Base-by-base conservation (phyloP, 1,140 invertebrate species). In the Aphaenogaster ashmeadi region DNA sequence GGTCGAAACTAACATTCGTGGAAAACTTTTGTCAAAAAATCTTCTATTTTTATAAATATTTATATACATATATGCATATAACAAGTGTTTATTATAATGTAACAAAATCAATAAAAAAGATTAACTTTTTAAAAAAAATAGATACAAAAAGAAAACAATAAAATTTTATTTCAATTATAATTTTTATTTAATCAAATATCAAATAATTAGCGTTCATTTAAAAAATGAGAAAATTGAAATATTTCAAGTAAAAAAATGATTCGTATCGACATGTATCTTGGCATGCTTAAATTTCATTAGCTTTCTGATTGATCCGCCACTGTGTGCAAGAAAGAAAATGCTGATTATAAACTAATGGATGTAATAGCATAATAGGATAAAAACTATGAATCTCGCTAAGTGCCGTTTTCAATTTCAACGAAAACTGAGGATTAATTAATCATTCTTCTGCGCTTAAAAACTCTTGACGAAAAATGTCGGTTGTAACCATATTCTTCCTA, bases 241-340 rank as follows among this genome's bases (percentile, higher is more conserved):
- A 54, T 72, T 38, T 54, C 0, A 75, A 1, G 6, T 41, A 15
- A 15, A 56, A 56, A 27, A 75, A 38, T 21, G 13, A 18, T n/a
- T 38, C 2, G 1, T 66, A 58, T 38, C 7, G 41, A 44, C 11
- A 6, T 15, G 38, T 2, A 8, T 71, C 21, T 58, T 44, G 8
- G 3, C 15, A 33, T 78, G 15, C 0, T 36, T 54, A n/a, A 66
- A 11, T 33, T 77, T 52, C 15, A 18, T 52, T 72, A 54, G 15
- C 7, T 52, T 33, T 58, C 13, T 3, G 21, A 18, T 11, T 33
- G 9, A 78, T 78, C 27, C 27, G 6, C 41, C n/a, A 54, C 36
- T 81, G 11, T 86, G 11, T 21, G 13, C 15, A 84, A 27, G 50
- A 52, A 38, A 62, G 15, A 21, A 62, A 88, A 75, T 67, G n/a